Evolutionary conservation across 2,113 vertebrate genomes (phyloP), one percentile per base, ranked within the genome.

Genomic region (Dicaeum eximium): DNA sequence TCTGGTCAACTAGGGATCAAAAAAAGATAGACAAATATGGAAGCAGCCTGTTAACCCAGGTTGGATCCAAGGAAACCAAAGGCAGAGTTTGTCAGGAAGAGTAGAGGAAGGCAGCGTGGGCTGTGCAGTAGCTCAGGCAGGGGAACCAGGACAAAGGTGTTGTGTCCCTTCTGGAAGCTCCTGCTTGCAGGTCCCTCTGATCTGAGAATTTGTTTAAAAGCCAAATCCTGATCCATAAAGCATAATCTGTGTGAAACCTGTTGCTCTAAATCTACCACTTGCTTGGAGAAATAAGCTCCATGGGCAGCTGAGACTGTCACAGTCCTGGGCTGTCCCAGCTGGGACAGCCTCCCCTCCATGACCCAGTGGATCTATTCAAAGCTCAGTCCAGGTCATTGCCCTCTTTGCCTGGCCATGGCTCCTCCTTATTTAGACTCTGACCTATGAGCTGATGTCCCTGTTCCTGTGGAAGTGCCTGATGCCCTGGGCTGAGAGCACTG

Each of bases 351-450:
- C 14, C 23, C 33, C 73, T 70, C 17, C 67, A 50, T 1, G 2
- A 17, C 37, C 37, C 60, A 42, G n/a, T 9, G 11, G 31, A 23
- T 42, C n/a, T 65, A 33, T 80, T 66, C 72, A 83, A 78, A 80
- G 35, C 67, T 78, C 77, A 88, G 5, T 7, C 6, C 53, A 66
- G 28, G 2, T 1, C 50, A 5, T 3, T 20, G 2, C 3, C 1
- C 3, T 61, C 4, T 80, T 58, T 70, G 8, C 13, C 10, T 56
- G 17, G 21, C 7, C 1, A 3, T 25, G 25, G 54, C 8, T 69
- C 27, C 18, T 66, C 9, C 5, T 70, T 38, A 19, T 38, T 10
- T 50, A 35, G 30, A 15, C 9, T 27, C 13, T 88, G 20, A 54
- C 4, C 4, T 1, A 2, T 57, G 47, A 33, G 11, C n/a, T 86